Conservation (phyloP, 2,113 vertebrate genomes). For the Sander vitreus region DNA sequence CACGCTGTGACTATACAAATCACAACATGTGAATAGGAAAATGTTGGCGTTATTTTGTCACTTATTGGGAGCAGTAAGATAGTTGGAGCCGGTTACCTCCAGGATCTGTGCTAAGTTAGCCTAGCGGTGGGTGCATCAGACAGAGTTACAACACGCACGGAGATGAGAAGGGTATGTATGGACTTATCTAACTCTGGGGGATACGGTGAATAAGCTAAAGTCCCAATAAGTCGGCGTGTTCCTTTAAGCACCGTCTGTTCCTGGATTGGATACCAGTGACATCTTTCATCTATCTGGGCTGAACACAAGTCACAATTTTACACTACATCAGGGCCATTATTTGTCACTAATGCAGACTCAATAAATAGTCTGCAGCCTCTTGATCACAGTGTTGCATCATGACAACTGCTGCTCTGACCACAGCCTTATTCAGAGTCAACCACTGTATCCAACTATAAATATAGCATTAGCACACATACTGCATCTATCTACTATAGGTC, state of each 20-base stretch:
- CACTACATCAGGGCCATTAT: constrained; percentile 2
- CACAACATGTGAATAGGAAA: too few species aligned
- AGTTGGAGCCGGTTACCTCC: too few species aligned
- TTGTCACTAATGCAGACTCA: constrained; percentile 9
- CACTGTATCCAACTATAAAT: constrained; percentile 14
- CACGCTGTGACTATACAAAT: too few species aligned
- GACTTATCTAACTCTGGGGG: too few species aligned
- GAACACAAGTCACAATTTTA: constrained; percentile 2
- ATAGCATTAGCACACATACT: constrained; percentile 18
- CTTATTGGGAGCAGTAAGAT: too few species aligned
- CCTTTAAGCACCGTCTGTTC: background rate
- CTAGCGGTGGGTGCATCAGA: too few species aligned
- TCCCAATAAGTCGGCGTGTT: too few species aligned
- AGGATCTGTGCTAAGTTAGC: too few species aligned
- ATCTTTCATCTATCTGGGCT: background rate
- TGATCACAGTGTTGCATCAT: constrained; percentile 35
- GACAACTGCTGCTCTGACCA: constrained; percentile 28
- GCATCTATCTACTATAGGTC: constrained; percentile 4
- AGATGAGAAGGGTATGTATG: too few species aligned
- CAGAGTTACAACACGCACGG: too few species aligned
- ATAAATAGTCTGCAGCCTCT: constrained; percentile 16
- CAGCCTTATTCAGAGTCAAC: constrained; percentile 38
- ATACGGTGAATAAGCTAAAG: too few species aligned
- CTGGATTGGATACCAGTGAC: background rate
- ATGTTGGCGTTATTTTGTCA: too few species aligned